Base-by-base conservation (phyloP, 1,140 invertebrate species). In the Mizuhopecten yessoensis region DNA sequence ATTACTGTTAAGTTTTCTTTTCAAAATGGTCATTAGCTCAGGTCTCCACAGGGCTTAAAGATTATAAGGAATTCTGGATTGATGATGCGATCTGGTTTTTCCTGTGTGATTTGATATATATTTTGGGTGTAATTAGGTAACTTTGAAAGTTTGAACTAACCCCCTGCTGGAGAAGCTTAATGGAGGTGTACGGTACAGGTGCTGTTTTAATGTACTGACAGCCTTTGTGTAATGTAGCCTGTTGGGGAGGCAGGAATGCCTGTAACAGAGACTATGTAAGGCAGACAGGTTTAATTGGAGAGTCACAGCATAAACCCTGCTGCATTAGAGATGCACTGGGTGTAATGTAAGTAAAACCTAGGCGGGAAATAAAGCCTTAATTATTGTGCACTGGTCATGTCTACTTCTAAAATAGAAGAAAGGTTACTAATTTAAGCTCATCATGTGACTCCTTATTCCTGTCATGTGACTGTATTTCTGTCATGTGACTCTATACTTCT, bases 271-370 rank as follows among this genome's bases (percentile, higher is more conserved):
- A 75, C 57, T n/a, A 75, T 5, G 5, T n/a, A 17, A 75, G 57
- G 29, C 57, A 75, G 57, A 29, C 57, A 57, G n/a, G 57, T n/a
- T 75, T 75, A 75, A 75, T 75, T 75, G n/a, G 29, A 75, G 23
- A 75, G n/a, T 75, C 42, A 45, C 57, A 75, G 57, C 1, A 75
- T 3, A 75, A 29, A 29, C n/a, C n/a, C 57, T 75, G 23, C 57
- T 29, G 23, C 57, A 75, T 75, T 29, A 75, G 57, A 75, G 57
- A n/a, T 75, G 57, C n/a, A 29, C 57, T 75, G 17, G 9, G 57
- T 39, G n/a, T 5, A 75, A 75, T 75, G 57, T 75, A 75, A n/a
- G n/a, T n/a, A n/a, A n/a, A n/a, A n/a, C 42, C 17, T 23, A 29
- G 57, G 2, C 29, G n/a, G 57, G 3, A 39, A 39, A 5, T 39